Percentiles rank a stretch among this genome's conserved stretches.
These are phyloP conservation scores for Cephalotes varians DNA, from an alignment of 2,888 invertebrate genomes.

Conservation along the genomic window DNA sequence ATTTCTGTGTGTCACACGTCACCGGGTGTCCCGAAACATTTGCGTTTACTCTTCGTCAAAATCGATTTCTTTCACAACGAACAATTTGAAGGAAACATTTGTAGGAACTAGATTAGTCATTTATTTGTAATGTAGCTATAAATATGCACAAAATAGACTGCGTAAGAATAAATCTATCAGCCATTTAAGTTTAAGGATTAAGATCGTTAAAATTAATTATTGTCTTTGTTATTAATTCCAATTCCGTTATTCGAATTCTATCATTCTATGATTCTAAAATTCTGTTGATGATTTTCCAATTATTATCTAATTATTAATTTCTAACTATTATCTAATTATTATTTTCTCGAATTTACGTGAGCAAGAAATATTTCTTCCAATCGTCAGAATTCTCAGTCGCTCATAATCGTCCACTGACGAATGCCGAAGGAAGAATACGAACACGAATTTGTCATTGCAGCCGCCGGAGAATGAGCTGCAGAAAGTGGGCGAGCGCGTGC, in stretches of 20 bases:
- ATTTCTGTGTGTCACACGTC: constrained; percentile 13
- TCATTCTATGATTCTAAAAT: background rate
- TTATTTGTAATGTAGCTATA: constrained; percentile 5
- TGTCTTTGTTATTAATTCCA: background rate
- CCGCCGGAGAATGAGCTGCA: constrained; percentile 98
- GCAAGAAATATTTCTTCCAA: background rate
- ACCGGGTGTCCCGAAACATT: constrained; percentile 5
- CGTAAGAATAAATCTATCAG: background rate
- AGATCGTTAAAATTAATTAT: background rate
- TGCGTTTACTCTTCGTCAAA: background rate
- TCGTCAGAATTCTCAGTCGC: constrained; percentile 4
- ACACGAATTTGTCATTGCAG: constrained; percentile 86
- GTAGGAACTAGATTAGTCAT: constrained; percentile 2
- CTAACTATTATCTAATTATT: background rate
- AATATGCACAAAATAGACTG: background rate
- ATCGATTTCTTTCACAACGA: background rate
- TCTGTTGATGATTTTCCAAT: background rate
- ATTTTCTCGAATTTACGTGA: background rate
- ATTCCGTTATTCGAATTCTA: background rate
- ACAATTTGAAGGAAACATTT: background rate
- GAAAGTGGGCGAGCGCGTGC: constrained; percentile 92
- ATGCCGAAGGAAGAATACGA: background rate
- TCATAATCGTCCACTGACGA: background rate
- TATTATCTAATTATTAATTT: background rate
- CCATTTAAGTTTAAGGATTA: background rate